Conservation (phyloP, 2,797 vertebrate genomes). For the Spizella passerina region DNA sequence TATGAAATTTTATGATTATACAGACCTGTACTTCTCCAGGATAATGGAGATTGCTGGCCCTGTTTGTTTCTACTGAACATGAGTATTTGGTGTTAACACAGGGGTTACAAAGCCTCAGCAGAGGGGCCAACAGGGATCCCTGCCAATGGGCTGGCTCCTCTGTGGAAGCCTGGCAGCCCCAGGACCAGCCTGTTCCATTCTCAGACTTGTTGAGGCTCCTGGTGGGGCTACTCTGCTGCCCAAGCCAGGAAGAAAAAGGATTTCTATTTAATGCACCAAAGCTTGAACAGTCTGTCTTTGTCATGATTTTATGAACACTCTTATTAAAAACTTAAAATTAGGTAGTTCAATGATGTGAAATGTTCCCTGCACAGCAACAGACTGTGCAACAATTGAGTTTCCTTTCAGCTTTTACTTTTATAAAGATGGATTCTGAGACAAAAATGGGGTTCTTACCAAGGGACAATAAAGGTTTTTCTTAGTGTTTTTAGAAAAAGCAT, state of each 20-base stretch:
- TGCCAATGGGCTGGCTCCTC: background rate
- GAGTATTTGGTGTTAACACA: background rate
- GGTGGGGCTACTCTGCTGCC: background rate
- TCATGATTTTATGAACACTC: background rate
- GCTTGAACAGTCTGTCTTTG: background rate
- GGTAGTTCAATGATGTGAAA: background rate
- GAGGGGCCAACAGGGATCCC: too few relatives aligned
- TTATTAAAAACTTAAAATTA: background rate
- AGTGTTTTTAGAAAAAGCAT: background rate
- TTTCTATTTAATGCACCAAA: background rate
- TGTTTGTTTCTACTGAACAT: background rate
- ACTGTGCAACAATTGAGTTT: background rate
- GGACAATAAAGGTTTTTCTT: background rate
- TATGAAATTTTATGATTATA: background rate
- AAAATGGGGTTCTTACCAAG: background rate
- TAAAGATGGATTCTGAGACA: background rate
- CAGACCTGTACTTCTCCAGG: background rate
- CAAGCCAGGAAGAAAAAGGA: background rate
- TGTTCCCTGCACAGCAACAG: background rate
- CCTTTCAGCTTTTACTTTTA: background rate
- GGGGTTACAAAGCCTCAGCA: background rate
- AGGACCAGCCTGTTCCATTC: background rate
- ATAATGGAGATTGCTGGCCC: background rate
- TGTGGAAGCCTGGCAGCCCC: background rate
- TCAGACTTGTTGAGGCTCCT: background rate